Conservation (phyloP, 2,888 invertebrate genomes). For the Parthenolecanium corni region DNA sequence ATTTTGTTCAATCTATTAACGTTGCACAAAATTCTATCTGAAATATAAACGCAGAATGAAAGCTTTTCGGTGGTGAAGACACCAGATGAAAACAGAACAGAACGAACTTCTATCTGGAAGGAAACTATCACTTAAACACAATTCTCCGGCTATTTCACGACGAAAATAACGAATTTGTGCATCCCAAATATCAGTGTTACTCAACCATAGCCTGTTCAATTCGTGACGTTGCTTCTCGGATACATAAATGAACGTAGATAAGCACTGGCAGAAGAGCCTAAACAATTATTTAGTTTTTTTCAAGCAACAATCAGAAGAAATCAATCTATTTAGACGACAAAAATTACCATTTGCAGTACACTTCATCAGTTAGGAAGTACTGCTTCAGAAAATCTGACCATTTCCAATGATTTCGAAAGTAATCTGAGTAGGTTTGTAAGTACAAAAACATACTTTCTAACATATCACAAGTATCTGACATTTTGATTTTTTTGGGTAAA, state of each 20-base stretch:
- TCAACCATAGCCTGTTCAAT: neutral
- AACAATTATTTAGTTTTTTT: constrained; percentile 37
- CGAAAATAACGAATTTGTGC: neutral
- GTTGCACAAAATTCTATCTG: neutral
- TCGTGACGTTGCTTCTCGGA: constrained; percentile 43
- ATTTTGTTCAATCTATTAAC: neutral
- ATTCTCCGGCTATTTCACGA: neutral
- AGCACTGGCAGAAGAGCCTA: constrained; percentile 55
- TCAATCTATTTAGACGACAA: constrained; percentile 17
- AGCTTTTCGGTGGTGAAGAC: no score
- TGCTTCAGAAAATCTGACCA: constrained; percentile 59
- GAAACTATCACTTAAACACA: neutral
- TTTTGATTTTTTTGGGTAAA: constrained; percentile 30
- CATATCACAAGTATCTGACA: constrained; percentile 46
- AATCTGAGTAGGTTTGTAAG: constrained; percentile 49
- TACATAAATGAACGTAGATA: constrained; percentile 52
- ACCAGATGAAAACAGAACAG: neutral
- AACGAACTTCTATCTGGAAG: neutral
- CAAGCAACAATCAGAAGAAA: neutral
- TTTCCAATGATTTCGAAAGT: constrained; percentile 59
- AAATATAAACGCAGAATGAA: neutral
- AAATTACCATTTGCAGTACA: constrained; percentile 49
- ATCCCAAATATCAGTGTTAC: neutral
- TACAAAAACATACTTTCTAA: constrained; percentile 52
- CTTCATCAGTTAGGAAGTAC: constrained; percentile 44